phyloP scores from a whole-genome alignment of 2,113 vertebrate species.

The human region DNA sequence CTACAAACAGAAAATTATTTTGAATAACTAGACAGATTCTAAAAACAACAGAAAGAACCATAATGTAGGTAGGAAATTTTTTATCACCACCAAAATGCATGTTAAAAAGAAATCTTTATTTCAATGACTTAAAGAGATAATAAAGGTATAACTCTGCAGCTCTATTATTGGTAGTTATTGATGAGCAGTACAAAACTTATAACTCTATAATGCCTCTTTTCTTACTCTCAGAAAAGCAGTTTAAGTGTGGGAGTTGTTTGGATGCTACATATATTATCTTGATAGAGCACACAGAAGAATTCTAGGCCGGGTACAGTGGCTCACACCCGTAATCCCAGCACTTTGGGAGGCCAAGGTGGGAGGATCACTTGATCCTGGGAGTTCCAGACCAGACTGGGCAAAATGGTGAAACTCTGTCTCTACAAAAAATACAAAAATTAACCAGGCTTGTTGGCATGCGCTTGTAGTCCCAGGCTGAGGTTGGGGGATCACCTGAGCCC shows the following conservation, averaged over 20 bases:
- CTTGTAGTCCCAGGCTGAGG: too few relatives aligned
- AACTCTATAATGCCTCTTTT: not conserved
- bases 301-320: too few relatives aligned
- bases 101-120: not conserved
- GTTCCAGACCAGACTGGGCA: too few relatives aligned
- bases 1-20: not conserved
- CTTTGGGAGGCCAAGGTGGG: too few relatives aligned
- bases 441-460: too few relatives aligned
- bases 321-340: too few relatives aligned
- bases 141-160: not conserved
- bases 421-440: too few relatives aligned
- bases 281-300: not conserved
- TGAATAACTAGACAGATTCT: not conserved
- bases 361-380: too few relatives aligned
- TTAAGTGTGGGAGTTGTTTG: not conserved
- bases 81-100: not conserved
- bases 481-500: too few relatives aligned
- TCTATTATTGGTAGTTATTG: not conserved
- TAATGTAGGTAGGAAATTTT: not conserved
- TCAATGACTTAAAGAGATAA: not conserved
- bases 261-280: not conserved
- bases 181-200: not conserved
- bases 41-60: not conserved
- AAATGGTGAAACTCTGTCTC: too few relatives aligned
- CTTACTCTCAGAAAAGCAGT: not conserved